A percentile compares a stretch with the other conserved stretches of the same genome.
These are phyloP conservation scores for Drosophila sturtevanti DNA, from an alignment of 1,140 invertebrate genomes.

Conservation along the genomic window DNA sequence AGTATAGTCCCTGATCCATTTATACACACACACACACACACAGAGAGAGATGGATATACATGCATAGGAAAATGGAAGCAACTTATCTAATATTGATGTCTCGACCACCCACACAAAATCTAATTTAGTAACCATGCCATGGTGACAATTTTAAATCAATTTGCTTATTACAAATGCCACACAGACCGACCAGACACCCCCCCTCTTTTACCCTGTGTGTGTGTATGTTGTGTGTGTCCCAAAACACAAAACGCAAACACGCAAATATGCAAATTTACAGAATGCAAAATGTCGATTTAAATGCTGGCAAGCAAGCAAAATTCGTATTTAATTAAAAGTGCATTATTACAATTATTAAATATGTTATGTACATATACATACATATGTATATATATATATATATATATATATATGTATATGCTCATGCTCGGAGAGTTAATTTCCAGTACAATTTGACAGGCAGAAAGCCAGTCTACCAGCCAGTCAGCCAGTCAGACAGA, in stretches of 20 bases:
- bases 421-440: slow-evolving; percentile 7
- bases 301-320: slow-evolving; percentile 25
- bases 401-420: too few relatives aligned
- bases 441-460: slow-evolving; percentile 50
- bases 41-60: background rate
- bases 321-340: slow-evolving; percentile 77
- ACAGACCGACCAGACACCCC: slow-evolving; percentile 28
- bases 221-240: slow-evolving; percentile 1
- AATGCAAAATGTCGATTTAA: slow-evolving; percentile 62
- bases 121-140: slow-evolving; percentile 64
- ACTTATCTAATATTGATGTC: slow-evolving; percentile 62
- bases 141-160: slow-evolving; percentile 76
- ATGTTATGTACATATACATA: too few relatives aligned
- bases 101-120: slow-evolving; percentile 45
- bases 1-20: slow-evolving; percentile 1
- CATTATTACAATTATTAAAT: slow-evolving; percentile 71
- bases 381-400: too few relatives aligned
- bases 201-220: background rate
- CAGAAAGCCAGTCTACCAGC: slow-evolving; percentile 39
- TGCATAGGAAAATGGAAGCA: background rate
- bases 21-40: background rate
- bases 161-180: slow-evolving; percentile 65
- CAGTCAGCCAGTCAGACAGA: slow-evolving; percentile 49
- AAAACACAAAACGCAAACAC: slow-evolving; percentile 46
- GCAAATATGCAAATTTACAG: slow-evolving; percentile 67